phyloP scores from a whole-genome alignment of 1,140 invertebrate genomes.

The Ephestia elutella region DNA sequence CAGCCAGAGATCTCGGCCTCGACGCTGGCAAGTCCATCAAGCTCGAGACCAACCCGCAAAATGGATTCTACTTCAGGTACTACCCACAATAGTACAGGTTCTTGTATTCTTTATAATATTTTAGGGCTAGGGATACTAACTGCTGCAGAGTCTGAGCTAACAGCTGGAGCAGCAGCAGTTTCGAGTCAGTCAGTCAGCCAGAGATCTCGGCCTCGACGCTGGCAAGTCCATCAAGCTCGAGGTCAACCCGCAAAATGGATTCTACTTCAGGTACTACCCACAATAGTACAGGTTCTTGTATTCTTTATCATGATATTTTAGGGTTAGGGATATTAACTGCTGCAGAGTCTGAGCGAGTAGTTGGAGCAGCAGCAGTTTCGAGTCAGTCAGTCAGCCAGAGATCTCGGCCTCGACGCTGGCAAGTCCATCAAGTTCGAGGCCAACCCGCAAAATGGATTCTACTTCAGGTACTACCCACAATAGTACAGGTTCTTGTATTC shows the following conservation, averaged over 20 bases:
- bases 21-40: constrained; percentile 87
- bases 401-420: constrained; percentile 83
- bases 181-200: constrained; percentile 79
- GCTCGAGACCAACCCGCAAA: constrained; percentile 86
- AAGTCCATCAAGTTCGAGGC: constrained; percentile 90
- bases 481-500: too few relatives aligned
- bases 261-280: constrained; percentile 65
- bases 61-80: too few relatives aligned
- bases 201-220: constrained; percentile 83
- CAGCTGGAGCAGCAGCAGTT: constrained; percentile 82
- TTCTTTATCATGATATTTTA: too few relatives aligned
- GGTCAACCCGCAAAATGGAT: constrained; percentile 87
- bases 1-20: constrained; percentile 82
- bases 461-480: too few relatives aligned
- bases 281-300: too few relatives aligned
- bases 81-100: too few relatives aligned
- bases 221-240: constrained; percentile 90
- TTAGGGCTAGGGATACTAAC: too few relatives aligned
- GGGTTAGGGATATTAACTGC: too few relatives aligned
- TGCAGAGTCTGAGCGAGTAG: constrained; percentile 81
- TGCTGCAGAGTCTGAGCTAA: constrained; percentile 82
- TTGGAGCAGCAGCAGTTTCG: constrained; percentile 82
- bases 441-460: constrained; percentile 89
- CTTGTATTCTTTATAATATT: too few relatives aligned
- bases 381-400: constrained; percentile 80